Base-by-base conservation (phyloP, 2,888 invertebrate species). In the Macropis europaea region DNA sequence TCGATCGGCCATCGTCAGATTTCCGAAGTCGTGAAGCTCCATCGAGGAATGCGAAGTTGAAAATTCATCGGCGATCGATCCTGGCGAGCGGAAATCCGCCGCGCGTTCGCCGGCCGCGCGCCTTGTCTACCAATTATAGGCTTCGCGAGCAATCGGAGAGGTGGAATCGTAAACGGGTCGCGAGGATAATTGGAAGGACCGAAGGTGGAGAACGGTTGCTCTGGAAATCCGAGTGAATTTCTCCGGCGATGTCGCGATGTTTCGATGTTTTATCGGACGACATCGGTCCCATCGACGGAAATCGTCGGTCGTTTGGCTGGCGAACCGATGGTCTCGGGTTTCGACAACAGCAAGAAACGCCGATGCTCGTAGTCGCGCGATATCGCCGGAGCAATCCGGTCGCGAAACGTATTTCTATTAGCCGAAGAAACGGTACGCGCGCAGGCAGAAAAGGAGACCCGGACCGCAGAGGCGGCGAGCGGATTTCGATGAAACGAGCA, bases 221-320 rank as follows among this genome's bases (percentile, higher is more conserved):
- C n/a, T n/a, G n/a, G n/a, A n/a, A n/a, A n/a, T n/a, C n/a, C n/a
- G n/a, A n/a, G n/a, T n/a, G n/a, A 22, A 5, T 17, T 7, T 7
- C 34, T 11, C 1, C 34, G 34, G 3, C 34, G n/a, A 5, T 34
- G 32, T 50, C 43, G 26, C 43, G 28, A 22, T 34, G 19, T 48
- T 36, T 24, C 45, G 45, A 54, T 63, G 34, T n/a, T 63, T 63
- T 63, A 56, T 48, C 26, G 53, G 22, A 26, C 53, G 53, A 43
- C 53, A 53, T 53, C 47, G 47, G 47, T n/a, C 43, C 7, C 53
- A 45, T 47, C 24, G 56, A 13, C 47, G 63, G 54, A 54, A 54
- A 54, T 24, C 57, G 22, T 22, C 13, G 48, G 34, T 50, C 57
- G 64, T 66, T 66, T 66, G 57, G 40, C 57, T 48, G 36, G 34